Base-by-base conservation (phyloP, 2,888 invertebrate species). In the Limnephilus marmoratus region DNA sequence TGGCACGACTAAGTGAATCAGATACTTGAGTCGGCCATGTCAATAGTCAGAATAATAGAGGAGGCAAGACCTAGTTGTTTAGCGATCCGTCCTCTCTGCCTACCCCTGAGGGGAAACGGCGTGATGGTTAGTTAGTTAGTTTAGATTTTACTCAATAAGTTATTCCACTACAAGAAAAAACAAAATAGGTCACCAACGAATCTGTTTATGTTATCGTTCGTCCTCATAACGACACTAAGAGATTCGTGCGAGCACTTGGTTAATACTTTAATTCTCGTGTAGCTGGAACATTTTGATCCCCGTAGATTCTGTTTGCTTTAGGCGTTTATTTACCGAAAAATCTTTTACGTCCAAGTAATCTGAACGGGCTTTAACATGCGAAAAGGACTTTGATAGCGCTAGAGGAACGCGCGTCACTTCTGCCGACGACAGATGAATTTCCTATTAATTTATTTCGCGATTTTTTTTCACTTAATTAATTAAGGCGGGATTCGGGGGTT, bases 191-290 rank as follows among this genome's bases (percentile, higher is more conserved):
- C 29, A 9, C 29, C 45, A 49, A 45, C 18, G 41, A 86, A 86
- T 85, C 85, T 24, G n/a, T 49, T 86, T 13, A n/a, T 12, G 86
- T n/a, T 24, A 45, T 37, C 15, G 37, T 83, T 85, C 37, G 45
- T 85, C 37, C 24, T 15, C n/a, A 13, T 13, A 24, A 85, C 29
- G 68, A 29, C 13, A 29, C 15, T 29, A n/a, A 45, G 41, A 24
- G 45, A 86, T 86, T 13, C 45, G 29, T 86, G 15, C 37, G 49
- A 41, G 37, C 29, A 29, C 45, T 49, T 29, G 29, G n/a, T 45
- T 45, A 86, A 86, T n/a, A 13, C 49, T 86, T 86, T 86, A 49
- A 86, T 86, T 45, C 49, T 86, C 45, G 86, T n/a, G 49, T 85
- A 24, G 37, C 12, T 29, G n/a, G 13, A 85, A 85, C n/a, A 85